Percentiles rank a stretch among this genome's conserved stretches.
phyloP scores from a whole-genome alignment of 1,140 invertebrate species.

The Manduca sexta region DNA sequence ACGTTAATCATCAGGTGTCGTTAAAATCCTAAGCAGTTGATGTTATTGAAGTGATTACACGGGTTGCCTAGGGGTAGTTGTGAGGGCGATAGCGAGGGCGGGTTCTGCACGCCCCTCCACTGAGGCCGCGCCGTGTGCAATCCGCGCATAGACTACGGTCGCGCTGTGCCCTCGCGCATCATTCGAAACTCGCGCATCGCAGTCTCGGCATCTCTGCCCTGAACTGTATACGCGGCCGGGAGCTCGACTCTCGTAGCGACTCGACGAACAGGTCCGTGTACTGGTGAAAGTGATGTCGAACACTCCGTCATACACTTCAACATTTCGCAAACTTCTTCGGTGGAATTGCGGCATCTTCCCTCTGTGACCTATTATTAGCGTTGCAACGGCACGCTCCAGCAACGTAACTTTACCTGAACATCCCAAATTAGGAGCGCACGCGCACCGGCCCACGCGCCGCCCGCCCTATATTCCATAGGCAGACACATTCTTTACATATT shows the following conservation, averaged over 20 bases:
- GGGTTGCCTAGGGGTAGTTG: conserved; percentile 3
- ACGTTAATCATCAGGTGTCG: no score
- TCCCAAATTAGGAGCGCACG: conserved; percentile 68
- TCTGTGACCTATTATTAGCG: conserved; percentile 62
- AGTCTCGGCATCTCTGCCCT: conserved; percentile 64
- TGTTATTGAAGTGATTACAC: background rate
- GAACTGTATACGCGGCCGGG: conserved; percentile 62
- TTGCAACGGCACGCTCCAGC: conserved; percentile 53
- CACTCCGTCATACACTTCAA: conserved; percentile 24
- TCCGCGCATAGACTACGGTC: conserved; percentile 68
- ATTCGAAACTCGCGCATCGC: conserved; percentile 71
- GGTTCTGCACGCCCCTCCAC: conserved; percentile 48
- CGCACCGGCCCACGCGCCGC: conserved; percentile 42
- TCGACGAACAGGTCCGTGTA: conserved; percentile 70
- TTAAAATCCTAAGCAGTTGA: no score
- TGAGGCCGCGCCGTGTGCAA: conserved; percentile 75
- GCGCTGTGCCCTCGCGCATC: conserved; percentile 58
- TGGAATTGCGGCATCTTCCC: conserved; percentile 47
- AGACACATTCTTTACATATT: conserved; percentile 25
- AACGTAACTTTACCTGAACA: conserved; percentile 70
- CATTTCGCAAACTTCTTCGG: conserved; percentile 30
- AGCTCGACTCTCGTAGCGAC: conserved; percentile 66
- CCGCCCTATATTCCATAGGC: conserved; percentile 32
- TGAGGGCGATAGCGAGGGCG: conserved; percentile 32
- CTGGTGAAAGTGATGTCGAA: conserved; percentile 53